Evolutionary conservation across 2,113 vertebrate species (phyloP), one percentile per base, ranked within the genome.

Genomic region (Carollia perspicillata): DNA sequence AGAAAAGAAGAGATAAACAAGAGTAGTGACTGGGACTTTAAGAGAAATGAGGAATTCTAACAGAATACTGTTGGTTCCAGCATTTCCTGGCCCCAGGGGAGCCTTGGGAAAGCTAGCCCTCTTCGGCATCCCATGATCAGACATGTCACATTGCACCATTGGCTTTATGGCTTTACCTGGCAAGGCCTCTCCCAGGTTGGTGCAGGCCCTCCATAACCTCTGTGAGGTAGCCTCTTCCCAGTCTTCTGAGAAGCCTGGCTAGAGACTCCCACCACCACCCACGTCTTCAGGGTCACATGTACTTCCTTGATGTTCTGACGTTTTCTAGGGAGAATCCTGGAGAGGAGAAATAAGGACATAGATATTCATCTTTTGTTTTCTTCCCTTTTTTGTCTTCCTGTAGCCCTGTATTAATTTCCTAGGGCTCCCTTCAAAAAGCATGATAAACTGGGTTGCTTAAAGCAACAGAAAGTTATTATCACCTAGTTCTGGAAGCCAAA

Each of bases 81-180:
- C 37, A 58, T 74, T 72, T 69, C 2, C 37, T 55, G 10, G 79
- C 28, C 35, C 8, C 13, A 16, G 13, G 6, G 2, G 2, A 51
- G 5, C 2, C 13, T 37, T 49, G 35, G 49, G 68, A 55, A 66
- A 51, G 63, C 3, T 47, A 8, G 23, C 0, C 0, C 8, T 28
- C 13, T 44, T 9, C n/a, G 20, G 11, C n/a, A 2, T 47, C 55
- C 49, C 42, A 13, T 74, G 10, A 9, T n/a, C 11, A 20, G 37
- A 47, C 22, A 47, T 7, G 4, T 8, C 13, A 53, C 16, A 5
- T 6, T 1, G 18, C 8, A 33, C 23, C 20, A n/a, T 1, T 0
- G 3, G 4, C 4, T 53, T n/a, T 63, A 6, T 0, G 3, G 5
- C 6, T 68, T n/a, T 63, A 9, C 53, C 85, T 60, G 53, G 23